Conservation (phyloP, 2,113 vertebrate species). For the Antennarius striatus region DNA sequence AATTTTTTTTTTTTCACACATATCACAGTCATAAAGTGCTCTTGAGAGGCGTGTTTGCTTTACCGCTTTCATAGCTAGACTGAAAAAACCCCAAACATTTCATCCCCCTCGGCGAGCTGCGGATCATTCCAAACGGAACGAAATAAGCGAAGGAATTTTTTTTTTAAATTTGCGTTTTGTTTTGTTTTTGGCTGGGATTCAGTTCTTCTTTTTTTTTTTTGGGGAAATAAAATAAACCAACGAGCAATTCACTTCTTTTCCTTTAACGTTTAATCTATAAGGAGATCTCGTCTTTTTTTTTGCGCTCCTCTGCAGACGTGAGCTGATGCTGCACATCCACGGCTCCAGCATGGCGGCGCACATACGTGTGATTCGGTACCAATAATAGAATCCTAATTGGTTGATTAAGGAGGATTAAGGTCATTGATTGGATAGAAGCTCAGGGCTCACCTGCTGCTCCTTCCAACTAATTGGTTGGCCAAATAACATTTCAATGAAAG, state of each 20-base stretch:
- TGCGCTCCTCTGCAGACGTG: no score
- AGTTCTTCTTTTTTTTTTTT: no score
- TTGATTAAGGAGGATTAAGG: conserved; percentile 74
- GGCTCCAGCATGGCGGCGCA: not conserved
- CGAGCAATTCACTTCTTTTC: not conserved
- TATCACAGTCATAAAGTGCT: no score
- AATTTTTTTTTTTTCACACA: no score
- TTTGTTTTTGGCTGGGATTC: no score
- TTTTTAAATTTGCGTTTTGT: not conserved
- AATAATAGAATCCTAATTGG: conserved; percentile 75
- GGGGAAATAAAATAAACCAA: conserved; percentile 1
- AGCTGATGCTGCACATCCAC: conserved; percentile 18
- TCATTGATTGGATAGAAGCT: conserved; percentile 73
- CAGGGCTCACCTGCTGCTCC: conserved; percentile 70
- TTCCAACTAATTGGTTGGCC: conserved; percentile 64
- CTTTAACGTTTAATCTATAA: not conserved
- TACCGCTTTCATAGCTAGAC: no score
- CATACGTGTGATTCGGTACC: conserved; percentile 32
- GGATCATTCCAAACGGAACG: conserved; percentile 1
- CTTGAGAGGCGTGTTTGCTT: no score
- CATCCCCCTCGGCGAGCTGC: not conserved
- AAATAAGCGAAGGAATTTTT: not conserved
- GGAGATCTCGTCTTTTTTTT: not conserved
- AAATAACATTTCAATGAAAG: conserved; percentile 72
- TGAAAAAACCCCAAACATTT: not conserved